A percentile compares a stretch with the other conserved stretches of the same genome.
phyloP scores from a whole-genome alignment of 2,888 invertebrate species.

The Seira sanloemensis region DNA sequence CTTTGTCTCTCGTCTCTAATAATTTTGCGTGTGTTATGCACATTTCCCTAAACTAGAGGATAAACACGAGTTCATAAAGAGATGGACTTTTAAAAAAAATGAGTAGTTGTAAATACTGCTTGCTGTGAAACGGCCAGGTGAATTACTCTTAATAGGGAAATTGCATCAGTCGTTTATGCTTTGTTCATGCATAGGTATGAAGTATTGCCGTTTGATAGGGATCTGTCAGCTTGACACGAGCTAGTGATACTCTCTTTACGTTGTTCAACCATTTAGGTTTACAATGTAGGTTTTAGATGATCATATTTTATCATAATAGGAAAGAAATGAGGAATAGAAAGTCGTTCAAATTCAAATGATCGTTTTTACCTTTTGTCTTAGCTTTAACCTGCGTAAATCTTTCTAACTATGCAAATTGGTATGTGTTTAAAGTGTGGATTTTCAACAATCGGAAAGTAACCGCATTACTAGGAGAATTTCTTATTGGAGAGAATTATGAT shows the following conservation, averaged over 20 bases:
- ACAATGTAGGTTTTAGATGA: conserved; percentile 37
- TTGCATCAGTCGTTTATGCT: conserved; percentile 8
- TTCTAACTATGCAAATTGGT: too few relatives aligned
- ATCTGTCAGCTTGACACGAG: conserved; percentile 73
- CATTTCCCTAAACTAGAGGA: conserved; percentile 9
- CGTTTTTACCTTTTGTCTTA: too few relatives aligned
- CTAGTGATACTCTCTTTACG: conserved; percentile 68
- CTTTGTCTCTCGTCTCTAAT: conserved; percentile 18
- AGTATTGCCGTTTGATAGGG: conserved; percentile 69
- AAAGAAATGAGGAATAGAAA: background rate
- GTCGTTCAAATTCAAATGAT: background rate
- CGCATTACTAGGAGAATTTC: too few relatives aligned
- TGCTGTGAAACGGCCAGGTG: conserved; percentile 63
- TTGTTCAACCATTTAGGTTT: conserved; percentile 36
- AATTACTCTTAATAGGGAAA: conserved; percentile 41
- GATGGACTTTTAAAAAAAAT: conserved; percentile 17
- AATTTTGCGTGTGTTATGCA: conserved; percentile 14
- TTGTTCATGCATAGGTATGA: conserved; percentile 66
- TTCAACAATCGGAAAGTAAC: too few relatives aligned
- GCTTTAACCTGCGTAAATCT: too few relatives aligned
- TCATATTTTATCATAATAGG: conserved; percentile 13
- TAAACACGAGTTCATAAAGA: conserved; percentile 19
- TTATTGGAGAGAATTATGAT: too few relatives aligned
- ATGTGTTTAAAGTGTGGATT: too few relatives aligned
- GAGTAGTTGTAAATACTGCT: conserved; percentile 36